These are phyloP conservation scores for Rana temporaria DNA, from an alignment of 2,113 vertebrate genomes.

Conservation along the genomic window DNA sequence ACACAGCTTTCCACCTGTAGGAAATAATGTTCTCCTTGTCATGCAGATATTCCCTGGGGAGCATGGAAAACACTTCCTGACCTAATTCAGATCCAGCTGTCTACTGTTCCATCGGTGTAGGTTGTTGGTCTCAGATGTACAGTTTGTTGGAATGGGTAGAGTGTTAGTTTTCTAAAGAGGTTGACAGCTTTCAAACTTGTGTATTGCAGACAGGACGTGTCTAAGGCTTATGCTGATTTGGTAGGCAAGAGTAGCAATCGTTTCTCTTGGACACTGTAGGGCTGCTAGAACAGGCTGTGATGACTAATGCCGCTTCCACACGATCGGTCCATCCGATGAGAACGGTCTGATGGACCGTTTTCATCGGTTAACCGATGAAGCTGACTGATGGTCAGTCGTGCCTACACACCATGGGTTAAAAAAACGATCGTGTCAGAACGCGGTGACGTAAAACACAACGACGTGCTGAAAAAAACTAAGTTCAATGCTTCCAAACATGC, in stretches of 20 bases:
- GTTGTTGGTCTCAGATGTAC: slow-evolving; percentile 85
- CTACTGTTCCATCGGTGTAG: slow-evolving; percentile 67
- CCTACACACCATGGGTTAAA: too few species aligned
- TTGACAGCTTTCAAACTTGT: slow-evolving; percentile 76
- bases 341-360: too few species aligned
- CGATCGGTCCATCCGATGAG: too few species aligned
- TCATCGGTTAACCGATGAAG: too few species aligned
- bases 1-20: slow-evolving; percentile 79
- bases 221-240: slow-evolving; percentile 66
- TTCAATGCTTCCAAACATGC: too few species aligned
- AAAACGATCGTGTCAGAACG: too few species aligned
- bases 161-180: slow-evolving; percentile 61
- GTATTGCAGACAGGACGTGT: slow-evolving; percentile 79
- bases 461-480: too few species aligned
- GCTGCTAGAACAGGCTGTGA: neutral
- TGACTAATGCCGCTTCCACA: too few species aligned
- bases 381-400: too few species aligned
- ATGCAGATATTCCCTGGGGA: slow-evolving; percentile 80
- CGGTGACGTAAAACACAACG: too few species aligned
- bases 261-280: neutral
- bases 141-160: slow-evolving; percentile 75
- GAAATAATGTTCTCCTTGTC: slow-evolving; percentile 80
- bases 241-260: slow-evolving; percentile 59
- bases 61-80: slow-evolving; percentile 79
- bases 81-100: slow-evolving; percentile 77